Conservation (phyloP, 2,113 vertebrate species). For the Fregetta grallaria region DNA sequence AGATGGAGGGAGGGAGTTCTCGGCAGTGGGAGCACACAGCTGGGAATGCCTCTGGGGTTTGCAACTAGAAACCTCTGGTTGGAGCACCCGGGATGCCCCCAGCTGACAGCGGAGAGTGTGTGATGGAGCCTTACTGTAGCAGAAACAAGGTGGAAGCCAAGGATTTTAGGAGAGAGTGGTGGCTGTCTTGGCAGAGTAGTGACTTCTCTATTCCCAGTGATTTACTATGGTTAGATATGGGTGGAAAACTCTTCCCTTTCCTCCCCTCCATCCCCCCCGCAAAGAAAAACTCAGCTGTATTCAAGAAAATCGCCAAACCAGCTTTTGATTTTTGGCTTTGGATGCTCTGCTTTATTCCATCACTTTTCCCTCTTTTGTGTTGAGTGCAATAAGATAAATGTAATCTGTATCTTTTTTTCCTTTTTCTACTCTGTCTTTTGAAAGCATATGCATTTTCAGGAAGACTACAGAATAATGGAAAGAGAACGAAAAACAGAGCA, state of each 20-base stretch:
- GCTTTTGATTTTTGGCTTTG: background rate
- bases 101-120: background rate
- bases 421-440: background rate
- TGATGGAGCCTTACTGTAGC: background rate
- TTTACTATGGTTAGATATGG: background rate
- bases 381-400: background rate
- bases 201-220: background rate
- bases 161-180: background rate
- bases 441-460: background rate
- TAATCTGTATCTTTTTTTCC: background rate
- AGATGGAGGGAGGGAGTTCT: background rate
- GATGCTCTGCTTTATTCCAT: background rate
- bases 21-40: background rate
- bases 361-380: background rate
- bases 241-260: background rate
- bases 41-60: background rate
- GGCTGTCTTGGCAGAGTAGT: background rate
- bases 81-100: background rate
- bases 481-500: conserved; percentile 14
- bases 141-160: background rate
- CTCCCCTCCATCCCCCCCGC: background rate
- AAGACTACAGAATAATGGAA: background rate
- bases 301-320: background rate
- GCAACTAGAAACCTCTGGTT: rapidly evolving
- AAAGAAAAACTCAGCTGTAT: background rate